Base-by-base conservation (phyloP, 1,140 invertebrate species). In the Anoplolepis gracilipes region DNA sequence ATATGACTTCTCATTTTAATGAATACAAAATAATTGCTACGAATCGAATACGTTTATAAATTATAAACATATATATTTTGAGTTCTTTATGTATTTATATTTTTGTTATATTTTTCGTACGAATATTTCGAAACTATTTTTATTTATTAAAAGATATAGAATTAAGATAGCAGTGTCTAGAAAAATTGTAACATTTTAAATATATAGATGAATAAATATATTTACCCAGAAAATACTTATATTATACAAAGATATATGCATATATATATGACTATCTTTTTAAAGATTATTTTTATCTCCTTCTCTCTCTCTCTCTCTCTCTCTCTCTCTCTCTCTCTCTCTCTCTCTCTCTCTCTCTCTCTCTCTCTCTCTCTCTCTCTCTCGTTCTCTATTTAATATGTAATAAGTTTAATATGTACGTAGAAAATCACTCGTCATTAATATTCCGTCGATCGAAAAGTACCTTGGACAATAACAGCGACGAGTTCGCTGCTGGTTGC, bases 381-480 rank as follows among this genome's bases (percentile, higher is more conserved):
- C 46, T 49, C 46, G 0, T 5, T 1, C 4, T 19, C 4, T 0
- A 3, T 49, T 11, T 46, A 76, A 22, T 13, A n/a, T n/a, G n/a
- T n/a, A 33, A 39, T 6, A 6, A 33, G n/a, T n/a, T n/a, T n/a
- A n/a, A 73, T 59, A 64, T 30, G 22, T 0, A 28, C 19, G 22
- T 64, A 77, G n/a, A n/a, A 77, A 73, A 57, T 28, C 30, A n/a
- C 0, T 13, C 3, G 28, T 65, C 13, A 65, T 36, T 49, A 49
- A 65, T 65, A 77, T 49, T 49, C 61, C 30, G 61, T 7, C 61
- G 30, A 30, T 65, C 11, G 30, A 36, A 79, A 69, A 79, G 19
- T 28, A 30, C 2, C n/a, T 19, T 8, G 46, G 75, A 79, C 65
- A 88, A 79, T 67, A 70, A 75, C 25, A 53, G 42, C 8, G 11